These are phyloP conservation scores for Rhynchonycteris naso DNA, from an alignment of 2,797 vertebrate species.

Conservation along the genomic window DNA sequence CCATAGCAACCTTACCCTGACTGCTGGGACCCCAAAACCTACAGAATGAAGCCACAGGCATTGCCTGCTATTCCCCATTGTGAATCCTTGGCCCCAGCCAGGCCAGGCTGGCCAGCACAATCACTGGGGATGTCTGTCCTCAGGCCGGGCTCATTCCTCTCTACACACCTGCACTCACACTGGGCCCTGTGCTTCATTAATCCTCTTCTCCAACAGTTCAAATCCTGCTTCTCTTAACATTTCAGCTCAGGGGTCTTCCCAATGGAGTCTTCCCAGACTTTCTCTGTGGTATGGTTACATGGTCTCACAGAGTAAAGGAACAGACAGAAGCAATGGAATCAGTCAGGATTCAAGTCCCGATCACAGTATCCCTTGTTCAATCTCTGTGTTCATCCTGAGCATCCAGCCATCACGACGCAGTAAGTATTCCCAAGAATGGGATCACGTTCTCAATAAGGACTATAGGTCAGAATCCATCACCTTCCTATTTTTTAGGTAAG, in stretches of 20 bases:
- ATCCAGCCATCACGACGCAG: neutral
- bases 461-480: neutral
- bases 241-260: neutral
- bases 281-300: neutral
- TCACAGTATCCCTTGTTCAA: neutral
- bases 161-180: neutral
- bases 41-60: neutral
- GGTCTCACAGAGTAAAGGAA: neutral
- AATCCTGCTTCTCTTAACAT: neutral
- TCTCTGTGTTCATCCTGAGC: neutral
- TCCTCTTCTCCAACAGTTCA: neutral
- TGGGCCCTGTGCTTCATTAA: neutral
- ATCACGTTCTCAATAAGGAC: neutral
- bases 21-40: neutral
- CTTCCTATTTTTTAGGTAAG: neutral
- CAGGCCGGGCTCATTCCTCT: neutral
- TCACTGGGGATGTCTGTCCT: neutral
- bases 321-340: neutral
- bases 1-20: neutral
- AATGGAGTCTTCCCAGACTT: neutral
- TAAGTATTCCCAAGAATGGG: neutral
- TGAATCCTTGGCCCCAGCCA: neutral
- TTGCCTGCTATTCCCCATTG: fast-evolving
- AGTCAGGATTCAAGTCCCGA: neutral
- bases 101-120: neutral